A percentile compares a stretch with the other conserved stretches of the same genome.
Conservation (phyloP, 2,888 invertebrate species). For the Trachelus iudaicus region DNA sequence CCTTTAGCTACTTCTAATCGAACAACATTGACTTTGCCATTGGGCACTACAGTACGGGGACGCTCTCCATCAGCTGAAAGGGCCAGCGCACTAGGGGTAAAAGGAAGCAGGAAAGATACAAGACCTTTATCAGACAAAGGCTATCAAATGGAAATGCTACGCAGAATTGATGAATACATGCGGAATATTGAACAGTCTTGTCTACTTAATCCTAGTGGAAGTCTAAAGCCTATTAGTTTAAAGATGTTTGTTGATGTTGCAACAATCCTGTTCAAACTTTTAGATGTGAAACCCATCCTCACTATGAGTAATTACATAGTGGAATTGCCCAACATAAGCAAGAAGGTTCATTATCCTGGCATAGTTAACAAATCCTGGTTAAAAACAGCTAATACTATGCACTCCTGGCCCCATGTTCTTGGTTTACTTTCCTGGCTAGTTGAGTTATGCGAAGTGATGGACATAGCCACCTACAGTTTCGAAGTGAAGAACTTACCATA, state of each 20-base stretch:
- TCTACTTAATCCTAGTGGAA: conserved; percentile 51
- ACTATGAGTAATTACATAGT: conserved; percentile 54
- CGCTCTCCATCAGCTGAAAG: conserved; percentile 55
- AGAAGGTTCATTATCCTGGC: conserved; percentile 70
- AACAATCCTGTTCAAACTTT: conserved; percentile 40
- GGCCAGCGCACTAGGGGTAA: conserved; percentile 38
- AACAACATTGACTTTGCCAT: conserved; percentile 19
- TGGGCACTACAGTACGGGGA: conserved; percentile 24
- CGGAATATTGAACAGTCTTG: conserved; percentile 30
- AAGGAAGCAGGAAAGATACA: conserved; percentile 51
- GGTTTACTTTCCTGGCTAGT: conserved; percentile 70
- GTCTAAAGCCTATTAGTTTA: conserved; percentile 53
- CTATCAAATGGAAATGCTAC: conserved; percentile 52
- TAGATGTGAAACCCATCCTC: conserved; percentile 46
- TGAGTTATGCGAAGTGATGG: conserved; percentile 65
- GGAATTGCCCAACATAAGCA: conserved; percentile 68
- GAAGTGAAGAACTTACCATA: conserved; percentile 50
- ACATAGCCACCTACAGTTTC: conserved; percentile 45
- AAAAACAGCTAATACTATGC: conserved; percentile 70
- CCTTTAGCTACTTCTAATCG: conserved; percentile 20
- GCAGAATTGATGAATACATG: conserved; percentile 53
- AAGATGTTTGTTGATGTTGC: conserved; percentile 56
- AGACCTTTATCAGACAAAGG: conserved; percentile 52
- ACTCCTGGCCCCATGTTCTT: conserved; percentile 71
- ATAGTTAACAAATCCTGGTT: conserved; percentile 71